A percentile compares a stretch with the other conserved stretches of the same genome.
These are phyloP conservation scores for Amiota communis DNA, from an alignment of 2,888 invertebrate species.

Conservation along the genomic window DNA sequence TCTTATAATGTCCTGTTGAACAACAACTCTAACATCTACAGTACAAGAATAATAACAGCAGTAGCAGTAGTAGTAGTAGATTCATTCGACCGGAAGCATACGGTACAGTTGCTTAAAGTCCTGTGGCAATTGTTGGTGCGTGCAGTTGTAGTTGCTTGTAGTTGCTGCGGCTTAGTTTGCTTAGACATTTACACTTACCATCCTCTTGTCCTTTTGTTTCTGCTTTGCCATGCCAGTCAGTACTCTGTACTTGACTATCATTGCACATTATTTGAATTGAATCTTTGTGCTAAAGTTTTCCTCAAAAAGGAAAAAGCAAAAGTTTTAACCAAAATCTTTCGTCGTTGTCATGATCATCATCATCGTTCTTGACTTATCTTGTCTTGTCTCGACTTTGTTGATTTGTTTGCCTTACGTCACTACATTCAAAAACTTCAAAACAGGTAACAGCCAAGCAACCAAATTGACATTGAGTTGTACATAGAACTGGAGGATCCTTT, in stretches of 20 bases:
- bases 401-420: too few relatives aligned
- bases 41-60: background rate
- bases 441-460: background rate
- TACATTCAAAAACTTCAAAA: background rate
- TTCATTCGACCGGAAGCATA: slow-evolving; percentile 6
- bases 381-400: background rate
- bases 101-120: background rate
- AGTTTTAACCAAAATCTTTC: background rate
- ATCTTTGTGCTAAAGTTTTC: background rate
- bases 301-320: background rate
- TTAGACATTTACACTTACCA: background rate
- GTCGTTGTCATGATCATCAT: too few relatives aligned
- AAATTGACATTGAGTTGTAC: slow-evolving; percentile 5
- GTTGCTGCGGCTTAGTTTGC: slow-evolving; percentile 3
- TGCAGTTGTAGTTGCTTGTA: background rate
- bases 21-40: background rate
- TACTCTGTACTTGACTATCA: slow-evolving; percentile 1
- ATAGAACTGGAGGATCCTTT: too few relatives aligned
- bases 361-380: background rate
- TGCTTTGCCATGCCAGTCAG: background rate
- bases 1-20: background rate
- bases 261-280: background rate
- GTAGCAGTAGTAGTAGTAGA: background rate
- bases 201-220: too few relatives aligned
- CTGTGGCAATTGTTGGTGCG: background rate